Conservation (phyloP, 2,797 vertebrate species). For the Hoplostethus mediterraneus region DNA sequence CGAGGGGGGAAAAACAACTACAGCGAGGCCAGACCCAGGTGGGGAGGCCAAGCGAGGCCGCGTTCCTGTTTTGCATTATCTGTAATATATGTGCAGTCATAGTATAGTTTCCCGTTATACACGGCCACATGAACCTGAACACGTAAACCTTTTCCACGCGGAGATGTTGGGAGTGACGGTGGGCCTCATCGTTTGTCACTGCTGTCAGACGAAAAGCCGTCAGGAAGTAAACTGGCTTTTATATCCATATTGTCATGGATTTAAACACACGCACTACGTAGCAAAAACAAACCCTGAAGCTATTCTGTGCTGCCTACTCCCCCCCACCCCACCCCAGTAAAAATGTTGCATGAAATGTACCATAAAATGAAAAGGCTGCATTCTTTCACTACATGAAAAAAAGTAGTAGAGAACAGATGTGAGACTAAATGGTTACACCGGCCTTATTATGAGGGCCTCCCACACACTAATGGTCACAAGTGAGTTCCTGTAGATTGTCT, state of each 20-base stretch:
- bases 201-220: not conserved
- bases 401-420: conserved; percentile 33
- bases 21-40: not conserved
- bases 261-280: not conserved
- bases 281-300: conserved; percentile 4
- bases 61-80: not conserved
- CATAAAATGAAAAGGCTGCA: not conserved
- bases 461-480: not conserved
- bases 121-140: too few relatives aligned
- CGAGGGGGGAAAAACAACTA: not conserved
- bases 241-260: not conserved
- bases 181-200: not conserved
- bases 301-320: conserved; percentile 11
- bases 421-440: conserved; percentile 29
- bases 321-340: not conserved
- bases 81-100: not conserved
- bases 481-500: not conserved
- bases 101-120: not conserved
- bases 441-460: conserved; percentile 7
- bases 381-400: conserved; percentile 6
- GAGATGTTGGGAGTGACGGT: not conserved
- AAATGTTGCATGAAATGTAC: not conserved
- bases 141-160: not conserved
- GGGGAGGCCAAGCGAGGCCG: not conserved
- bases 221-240: not conserved